Conservation (phyloP, 2,797 vertebrate genomes). For the Sebastes reedi region DNA sequence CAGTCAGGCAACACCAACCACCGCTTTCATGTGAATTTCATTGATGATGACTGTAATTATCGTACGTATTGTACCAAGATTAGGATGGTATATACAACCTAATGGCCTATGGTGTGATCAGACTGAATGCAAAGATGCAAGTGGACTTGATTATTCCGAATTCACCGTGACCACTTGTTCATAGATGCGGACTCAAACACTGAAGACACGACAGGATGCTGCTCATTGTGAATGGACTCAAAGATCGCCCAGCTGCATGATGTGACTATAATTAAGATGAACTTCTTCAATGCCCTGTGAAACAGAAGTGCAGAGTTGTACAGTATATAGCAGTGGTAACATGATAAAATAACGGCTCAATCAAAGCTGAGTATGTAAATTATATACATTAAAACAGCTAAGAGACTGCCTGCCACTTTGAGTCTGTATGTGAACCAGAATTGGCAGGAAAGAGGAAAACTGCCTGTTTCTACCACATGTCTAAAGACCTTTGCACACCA, state of each 20-base stretch:
- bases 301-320: neutral
- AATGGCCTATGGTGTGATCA: neutral
- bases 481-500: neutral
- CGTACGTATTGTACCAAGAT: neutral
- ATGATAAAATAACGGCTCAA: neutral
- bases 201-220: neutral
- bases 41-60: neutral
- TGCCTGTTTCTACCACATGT: neutral
- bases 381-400: neutral
- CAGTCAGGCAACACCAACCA: neutral
- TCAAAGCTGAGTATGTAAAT: neutral
- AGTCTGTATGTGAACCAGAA: neutral
- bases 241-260: neutral
- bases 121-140: neutral
- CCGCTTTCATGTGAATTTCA: neutral
- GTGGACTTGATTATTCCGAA: neutral
- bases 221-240: neutral
- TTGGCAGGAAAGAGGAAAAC: neutral
- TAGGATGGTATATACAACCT: neutral
- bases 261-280: neutral
- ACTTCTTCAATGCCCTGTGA: neutral
- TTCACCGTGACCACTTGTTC: neutral
- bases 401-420: neutral
- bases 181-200: accelerated
- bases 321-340: neutral